phyloP scores from a whole-genome alignment of 2,113 vertebrate species.

The Prunella fulvescens region DNA sequence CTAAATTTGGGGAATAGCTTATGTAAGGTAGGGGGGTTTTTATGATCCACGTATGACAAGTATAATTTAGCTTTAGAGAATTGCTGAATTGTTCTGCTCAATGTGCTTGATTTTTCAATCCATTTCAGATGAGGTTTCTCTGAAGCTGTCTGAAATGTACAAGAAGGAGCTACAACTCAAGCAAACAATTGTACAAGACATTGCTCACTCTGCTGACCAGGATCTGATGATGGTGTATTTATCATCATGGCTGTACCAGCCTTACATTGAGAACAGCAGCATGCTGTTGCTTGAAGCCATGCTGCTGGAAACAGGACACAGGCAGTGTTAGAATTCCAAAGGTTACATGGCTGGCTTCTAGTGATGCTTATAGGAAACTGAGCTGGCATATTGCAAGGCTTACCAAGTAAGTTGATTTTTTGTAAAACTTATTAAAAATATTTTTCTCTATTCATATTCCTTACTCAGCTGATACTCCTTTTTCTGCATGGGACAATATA shows the following conservation, averaged over 20 bases:
- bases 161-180: slow-evolving; percentile 83
- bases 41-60: neutral
- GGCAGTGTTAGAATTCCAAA: slow-evolving; percentile 66
- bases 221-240: slow-evolving; percentile 85
- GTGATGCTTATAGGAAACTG: neutral
- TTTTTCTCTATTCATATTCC: neutral
- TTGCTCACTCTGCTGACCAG: slow-evolving; percentile 78
- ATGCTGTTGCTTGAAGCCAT: slow-evolving; percentile 83
- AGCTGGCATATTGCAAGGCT: neutral
- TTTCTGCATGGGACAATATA: neutral
- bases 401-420: slow-evolving; percentile 1
- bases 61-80: neutral
- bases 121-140: slow-evolving; percentile 75
- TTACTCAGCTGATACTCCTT: neutral
- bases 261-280: slow-evolving; percentile 76
- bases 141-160: slow-evolving; percentile 78
- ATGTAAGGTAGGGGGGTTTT: neutral
- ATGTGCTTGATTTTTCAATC: neutral
- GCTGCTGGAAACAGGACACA: slow-evolving; percentile 90
- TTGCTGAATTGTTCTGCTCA: neutral
- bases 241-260: slow-evolving; percentile 92
- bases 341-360: neutral
- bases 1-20: neutral
- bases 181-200: slow-evolving; percentile 73
- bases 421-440: slow-evolving; percentile 26